Evolutionary conservation across 1,140 invertebrate species (phyloP).

Genomic region (Heliconius hewitsoni): DNA sequence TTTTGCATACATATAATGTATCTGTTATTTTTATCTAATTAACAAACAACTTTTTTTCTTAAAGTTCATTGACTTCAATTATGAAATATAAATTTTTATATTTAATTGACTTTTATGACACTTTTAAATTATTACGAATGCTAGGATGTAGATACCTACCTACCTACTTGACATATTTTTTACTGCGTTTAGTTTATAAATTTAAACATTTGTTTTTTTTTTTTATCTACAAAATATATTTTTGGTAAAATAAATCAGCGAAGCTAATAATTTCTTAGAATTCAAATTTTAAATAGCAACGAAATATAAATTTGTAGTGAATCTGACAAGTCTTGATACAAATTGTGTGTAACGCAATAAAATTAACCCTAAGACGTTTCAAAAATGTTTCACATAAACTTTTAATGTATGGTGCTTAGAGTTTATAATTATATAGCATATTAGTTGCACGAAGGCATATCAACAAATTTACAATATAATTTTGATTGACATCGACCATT

Average conservation of each 20-base stretch:
- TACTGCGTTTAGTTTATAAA: background rate
- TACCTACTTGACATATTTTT: constrained; percentile 9
- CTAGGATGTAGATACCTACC: background rate
- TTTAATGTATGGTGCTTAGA: constrained; percentile 41
- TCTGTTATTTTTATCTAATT: constrained; percentile 55
- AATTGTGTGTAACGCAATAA: constrained; percentile 55
- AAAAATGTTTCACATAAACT: constrained; percentile 29
- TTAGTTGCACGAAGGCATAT: constrained; percentile 51
- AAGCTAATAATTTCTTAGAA: constrained; percentile 13
- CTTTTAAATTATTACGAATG: background rate
- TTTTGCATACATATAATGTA: constrained; percentile 52
- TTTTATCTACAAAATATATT: background rate
- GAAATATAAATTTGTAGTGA: constrained; percentile 53
- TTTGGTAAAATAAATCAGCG: background rate
- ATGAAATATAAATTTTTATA: constrained; percentile 29
- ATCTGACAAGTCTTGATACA: constrained; percentile 59
- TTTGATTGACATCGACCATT: constrained; percentile 81
- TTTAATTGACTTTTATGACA: constrained; percentile 13
- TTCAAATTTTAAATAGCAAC: constrained; percentile 36
- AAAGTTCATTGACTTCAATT: constrained; percentile 55
- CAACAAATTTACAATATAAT: constrained; percentile 75
- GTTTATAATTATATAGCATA: constrained; percentile 49
- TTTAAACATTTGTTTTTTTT: background rate
- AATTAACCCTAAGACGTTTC: constrained; percentile 33
- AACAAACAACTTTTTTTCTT: constrained; percentile 53